Evolutionary conservation across 2,888 invertebrate genomes (phyloP), one percentile per base, ranked within the genome.

Genomic region (Anodontia alba): DNA sequence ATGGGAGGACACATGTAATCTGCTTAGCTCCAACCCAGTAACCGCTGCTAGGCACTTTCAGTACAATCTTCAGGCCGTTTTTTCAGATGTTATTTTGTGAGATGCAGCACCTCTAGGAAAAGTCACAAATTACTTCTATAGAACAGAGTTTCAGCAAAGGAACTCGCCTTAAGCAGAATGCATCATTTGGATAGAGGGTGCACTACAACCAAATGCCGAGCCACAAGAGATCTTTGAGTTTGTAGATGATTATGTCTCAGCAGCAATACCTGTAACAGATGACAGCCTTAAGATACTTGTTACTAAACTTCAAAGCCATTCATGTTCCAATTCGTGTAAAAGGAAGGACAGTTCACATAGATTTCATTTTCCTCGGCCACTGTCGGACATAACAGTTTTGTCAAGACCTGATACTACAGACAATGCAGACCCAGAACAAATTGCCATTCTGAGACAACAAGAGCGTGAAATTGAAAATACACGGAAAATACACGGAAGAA

Each of bases 21-120:
- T n/a, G n/a, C n/a, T n/a, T n/a, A n/a, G n/a, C n/a, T n/a, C n/a
- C n/a, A n/a, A n/a, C n/a, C n/a, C n/a, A n/a, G n/a, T n/a, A n/a
- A n/a, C n/a, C n/a, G n/a, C n/a, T n/a, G 73, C 79, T 7, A 57
- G n/a, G 49, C 81, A 67, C 68, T n/a, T n/a, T n/a, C n/a, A n/a
- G n/a, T n/a, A n/a, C n/a, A 89, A 3, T 54, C 80, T 17, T 77
- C 80, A 38, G 84, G 88, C 81, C 89, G 88, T 33, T 79, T 86
- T 87, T 49, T 80, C 80, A 69, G 78, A 88, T 43, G 33, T 84
- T 3, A 75, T 87, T 42, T 62, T 79, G 1, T 69, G 49, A 17
- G 23, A 71, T 29, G 76, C 76, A 20, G n/a, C 73, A 15, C 83
- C 84, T 33, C 33, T 85, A n/a, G 76, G 69, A 42, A 49, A 31